A percentile compares a stretch with the other conserved stretches of the same genome.
phyloP scores from a whole-genome alignment of 92 coral and sea anemone species.

The Diadumene lineata region DNA sequence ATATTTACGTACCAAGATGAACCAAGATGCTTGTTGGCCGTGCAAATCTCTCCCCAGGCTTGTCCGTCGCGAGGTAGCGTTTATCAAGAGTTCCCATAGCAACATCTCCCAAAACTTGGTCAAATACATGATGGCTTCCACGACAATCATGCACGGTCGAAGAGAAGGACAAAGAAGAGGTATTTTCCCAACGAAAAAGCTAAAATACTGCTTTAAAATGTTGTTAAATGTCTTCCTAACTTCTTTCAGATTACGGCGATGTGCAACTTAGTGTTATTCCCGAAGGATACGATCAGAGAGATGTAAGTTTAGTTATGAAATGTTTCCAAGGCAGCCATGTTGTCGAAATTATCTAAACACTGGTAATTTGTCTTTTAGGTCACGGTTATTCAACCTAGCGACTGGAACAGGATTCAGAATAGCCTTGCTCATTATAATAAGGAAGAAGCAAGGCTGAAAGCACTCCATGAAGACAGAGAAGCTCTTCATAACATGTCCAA shows the following conservation, averaged over 20 bases:
- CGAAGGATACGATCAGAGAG: constrained; percentile 83
- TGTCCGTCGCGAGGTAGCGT: not conserved
- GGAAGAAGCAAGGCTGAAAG: constrained; percentile 81
- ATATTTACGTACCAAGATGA: too few relatives aligned
- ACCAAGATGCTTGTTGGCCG: constrained; percentile 10
- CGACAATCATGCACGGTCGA: constrained; percentile 87
- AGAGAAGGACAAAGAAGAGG: constrained; percentile 93
- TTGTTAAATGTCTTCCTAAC: not conserved
- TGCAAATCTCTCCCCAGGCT: not conserved
- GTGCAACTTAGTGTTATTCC: constrained; percentile 73
- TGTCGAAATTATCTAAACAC: not conserved
- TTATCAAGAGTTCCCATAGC: constrained; percentile 38
- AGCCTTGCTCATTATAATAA: constrained; percentile 84
- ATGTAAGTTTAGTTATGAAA: constrained; percentile 52
- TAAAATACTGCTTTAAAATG: not conserved
- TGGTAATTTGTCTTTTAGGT: constrained; percentile 48
- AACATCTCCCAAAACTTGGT: constrained; percentile 30
- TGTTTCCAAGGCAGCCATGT: not conserved
- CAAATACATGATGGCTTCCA: constrained; percentile 79
- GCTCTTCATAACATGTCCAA: constrained; percentile 81
- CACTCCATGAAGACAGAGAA: constrained; percentile 70
- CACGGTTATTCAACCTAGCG: constrained; percentile 89
- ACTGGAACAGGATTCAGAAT: constrained; percentile 95
- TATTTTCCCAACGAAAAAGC: constrained; percentile 30
- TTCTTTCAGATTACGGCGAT: constrained; percentile 37